These are phyloP conservation scores for Tauraco hartlaubi DNA, from an alignment of 2,797 vertebrate species.

Conservation along the genomic window DNA sequence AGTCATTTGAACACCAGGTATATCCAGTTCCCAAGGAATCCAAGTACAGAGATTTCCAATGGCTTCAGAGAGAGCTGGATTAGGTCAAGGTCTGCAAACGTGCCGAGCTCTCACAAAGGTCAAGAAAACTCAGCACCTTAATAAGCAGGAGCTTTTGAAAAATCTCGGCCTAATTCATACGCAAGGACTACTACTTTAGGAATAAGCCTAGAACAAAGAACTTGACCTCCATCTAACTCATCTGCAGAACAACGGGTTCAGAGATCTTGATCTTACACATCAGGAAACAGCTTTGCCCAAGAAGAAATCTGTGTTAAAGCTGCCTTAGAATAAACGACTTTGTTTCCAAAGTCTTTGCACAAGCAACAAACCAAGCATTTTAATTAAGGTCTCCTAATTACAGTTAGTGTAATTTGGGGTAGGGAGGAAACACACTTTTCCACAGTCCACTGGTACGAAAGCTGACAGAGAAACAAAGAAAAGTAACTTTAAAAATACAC, in stretches of 20 bases:
- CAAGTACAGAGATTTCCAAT: neutral
- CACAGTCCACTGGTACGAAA: neutral
- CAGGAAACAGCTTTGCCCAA: neutral
- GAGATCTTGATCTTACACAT: neutral
- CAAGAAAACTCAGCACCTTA: neutral
- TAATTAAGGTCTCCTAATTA: constrained; percentile 19
- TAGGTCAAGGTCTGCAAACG: neutral
- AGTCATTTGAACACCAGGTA: neutral
- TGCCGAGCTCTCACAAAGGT: neutral
- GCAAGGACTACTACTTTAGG: neutral
- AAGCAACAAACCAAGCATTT: neutral
- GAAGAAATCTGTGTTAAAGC: neutral
- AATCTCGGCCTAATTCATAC: neutral
- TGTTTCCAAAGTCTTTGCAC: constrained; percentile 18
- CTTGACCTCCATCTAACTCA: neutral
- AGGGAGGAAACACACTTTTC: neutral
- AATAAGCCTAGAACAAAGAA: neutral
- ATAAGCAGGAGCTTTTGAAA: neutral
- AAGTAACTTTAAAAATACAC: neutral
- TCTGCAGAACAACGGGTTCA: neutral
- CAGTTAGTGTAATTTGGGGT: neutral
- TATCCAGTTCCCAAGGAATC: neutral
- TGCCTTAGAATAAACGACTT: constrained; percentile 14
- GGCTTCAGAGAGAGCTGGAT: neutral
- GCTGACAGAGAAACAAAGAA: neutral